Percentiles rank a stretch among this genome's conserved stretches.
Evolutionary conservation across 2,797 vertebrate genomes (phyloP).

Genomic region (Alauda arvensis): DNA sequence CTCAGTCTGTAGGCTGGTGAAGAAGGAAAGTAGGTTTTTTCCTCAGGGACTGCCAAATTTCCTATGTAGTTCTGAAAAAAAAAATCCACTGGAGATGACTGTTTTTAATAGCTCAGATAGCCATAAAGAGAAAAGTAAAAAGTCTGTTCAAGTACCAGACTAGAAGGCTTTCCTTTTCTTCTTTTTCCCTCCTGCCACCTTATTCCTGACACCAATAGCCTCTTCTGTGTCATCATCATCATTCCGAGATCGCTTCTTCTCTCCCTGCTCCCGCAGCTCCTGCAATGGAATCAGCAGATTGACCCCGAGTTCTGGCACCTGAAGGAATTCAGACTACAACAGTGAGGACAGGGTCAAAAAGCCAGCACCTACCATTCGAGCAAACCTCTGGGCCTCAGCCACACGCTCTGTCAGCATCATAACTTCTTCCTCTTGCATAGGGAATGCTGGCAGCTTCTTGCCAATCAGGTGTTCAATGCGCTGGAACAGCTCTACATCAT

Average conservation of each 20-base stretch:
- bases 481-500: slow-evolving; percentile 96
- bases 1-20: background rate
- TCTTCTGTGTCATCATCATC: slow-evolving; percentile 73
- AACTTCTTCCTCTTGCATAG: slow-evolving; percentile 92
- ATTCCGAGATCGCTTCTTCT: slow-evolving; percentile 84
- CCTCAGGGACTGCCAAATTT: background rate
- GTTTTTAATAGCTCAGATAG: background rate
- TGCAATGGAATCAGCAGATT: slow-evolving; percentile 47
- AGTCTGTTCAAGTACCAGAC: background rate
- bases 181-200: slow-evolving; percentile 75
- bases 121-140: background rate
- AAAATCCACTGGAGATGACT: background rate
- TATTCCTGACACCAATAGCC: slow-evolving; percentile 75
- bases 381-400: slow-evolving; percentile 91
- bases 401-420: slow-evolving; percentile 97
- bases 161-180: slow-evolving; percentile 73
- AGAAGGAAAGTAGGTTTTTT: background rate
- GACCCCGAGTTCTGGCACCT: background rate
- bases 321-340: background rate
- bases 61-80: background rate
- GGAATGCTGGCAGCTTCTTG: slow-evolving; percentile 93
- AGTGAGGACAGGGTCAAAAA: background rate
- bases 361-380: slow-evolving; percentile 81
- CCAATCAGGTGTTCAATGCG: slow-evolving; percentile 92
- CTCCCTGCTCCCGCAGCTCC: slow-evolving; percentile 91